Evolutionary conservation across 2,113 vertebrate species (phyloP).

Genomic region (Chiloscyllium plagiosum): DNA sequence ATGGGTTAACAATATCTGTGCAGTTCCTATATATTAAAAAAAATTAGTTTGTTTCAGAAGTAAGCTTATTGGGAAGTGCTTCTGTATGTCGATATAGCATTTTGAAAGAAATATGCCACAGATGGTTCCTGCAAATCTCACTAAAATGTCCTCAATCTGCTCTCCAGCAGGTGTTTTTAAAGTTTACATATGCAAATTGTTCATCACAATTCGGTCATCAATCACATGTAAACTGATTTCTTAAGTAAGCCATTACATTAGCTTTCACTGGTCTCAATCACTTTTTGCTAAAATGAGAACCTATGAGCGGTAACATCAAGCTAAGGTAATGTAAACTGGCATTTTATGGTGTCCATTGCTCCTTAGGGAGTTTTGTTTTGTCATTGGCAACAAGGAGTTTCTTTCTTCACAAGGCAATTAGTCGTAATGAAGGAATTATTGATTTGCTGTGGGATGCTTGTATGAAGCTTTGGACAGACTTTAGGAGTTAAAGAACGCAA

Average conservation of each 20-base stretch:
- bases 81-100: not conserved
- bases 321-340: not conserved
- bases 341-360: conserved; percentile 19
- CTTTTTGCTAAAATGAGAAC: not conserved
- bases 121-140: not conserved
- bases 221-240: conserved; percentile 26
- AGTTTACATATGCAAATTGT: not conserved
- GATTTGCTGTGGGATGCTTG: not conserved
- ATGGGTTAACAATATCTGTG: not conserved
- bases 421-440: conserved; percentile 5
- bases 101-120: not conserved
- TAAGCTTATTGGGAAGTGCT: not conserved
- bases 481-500: conserved; percentile 11
- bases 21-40: not conserved
- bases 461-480: conserved; percentile 18
- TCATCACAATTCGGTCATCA: not conserved
- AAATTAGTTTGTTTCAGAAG: not conserved
- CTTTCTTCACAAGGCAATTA: conserved; percentile 30
- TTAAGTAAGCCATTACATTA: not conserved
- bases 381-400: not conserved
- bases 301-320: not conserved
- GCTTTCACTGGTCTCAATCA: not conserved
- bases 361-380: conserved; percentile 23
- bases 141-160: not conserved
- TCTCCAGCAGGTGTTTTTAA: not conserved